Conservation (phyloP, 2,888 invertebrate species). For the Drosophila imparisetae region DNA sequence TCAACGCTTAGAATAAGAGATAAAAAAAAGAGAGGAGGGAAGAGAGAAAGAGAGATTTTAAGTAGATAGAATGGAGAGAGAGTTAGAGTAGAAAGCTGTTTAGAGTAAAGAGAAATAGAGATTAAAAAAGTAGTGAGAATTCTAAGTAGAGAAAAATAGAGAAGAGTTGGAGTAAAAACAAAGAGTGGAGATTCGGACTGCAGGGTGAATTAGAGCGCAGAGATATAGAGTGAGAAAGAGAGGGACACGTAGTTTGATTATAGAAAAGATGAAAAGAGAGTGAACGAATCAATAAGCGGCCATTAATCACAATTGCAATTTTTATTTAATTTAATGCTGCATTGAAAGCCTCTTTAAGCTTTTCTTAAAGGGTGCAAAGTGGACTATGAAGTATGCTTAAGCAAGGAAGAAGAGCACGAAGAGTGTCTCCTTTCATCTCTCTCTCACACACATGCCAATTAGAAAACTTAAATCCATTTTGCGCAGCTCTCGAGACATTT, state of each 20-base stretch:
- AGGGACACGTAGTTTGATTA: background rate
- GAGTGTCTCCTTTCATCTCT: background rate
- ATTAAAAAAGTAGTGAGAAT: background rate
- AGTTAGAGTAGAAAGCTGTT: background rate
- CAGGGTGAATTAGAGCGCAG: background rate
- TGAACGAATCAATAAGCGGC: background rate
- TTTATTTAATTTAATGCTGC: background rate
- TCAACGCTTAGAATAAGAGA: background rate
- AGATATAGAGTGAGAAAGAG: no score
- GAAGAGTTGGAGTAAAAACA: background rate
- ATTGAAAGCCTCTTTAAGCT: background rate
- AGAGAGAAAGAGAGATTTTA: background rate
- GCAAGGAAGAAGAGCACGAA: background rate
- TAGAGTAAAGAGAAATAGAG: background rate
- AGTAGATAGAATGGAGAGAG: background rate
- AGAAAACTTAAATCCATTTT: background rate
- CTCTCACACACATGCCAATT: conserved; percentile 6
- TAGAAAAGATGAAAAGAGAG: background rate
- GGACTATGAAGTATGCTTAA: conserved; percentile 6
- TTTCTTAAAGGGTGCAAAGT: background rate
- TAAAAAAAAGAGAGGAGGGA: background rate
- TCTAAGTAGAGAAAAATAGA: background rate
- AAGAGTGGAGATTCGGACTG: background rate
- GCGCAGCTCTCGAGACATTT: conserved; percentile 16
- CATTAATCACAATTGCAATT: background rate